A percentile compares a stretch with the other conserved stretches of the same genome.
phyloP scores from a whole-genome alignment of 2,888 invertebrate genomes.

The Cetonia aurata region DNA sequence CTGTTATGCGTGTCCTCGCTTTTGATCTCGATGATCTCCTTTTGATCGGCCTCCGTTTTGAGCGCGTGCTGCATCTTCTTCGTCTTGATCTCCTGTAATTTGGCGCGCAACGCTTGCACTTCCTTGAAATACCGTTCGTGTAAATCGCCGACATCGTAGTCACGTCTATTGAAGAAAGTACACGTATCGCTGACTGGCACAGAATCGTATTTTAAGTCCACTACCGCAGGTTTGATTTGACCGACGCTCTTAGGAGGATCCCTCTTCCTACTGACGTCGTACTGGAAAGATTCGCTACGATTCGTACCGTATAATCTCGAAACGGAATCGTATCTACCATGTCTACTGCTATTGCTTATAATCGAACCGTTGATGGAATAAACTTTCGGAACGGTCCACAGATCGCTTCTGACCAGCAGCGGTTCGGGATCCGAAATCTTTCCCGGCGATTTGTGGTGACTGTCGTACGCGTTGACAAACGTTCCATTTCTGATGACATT shows the following conservation, averaged over 20 bases:
- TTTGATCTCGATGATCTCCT: constrained; percentile 42
- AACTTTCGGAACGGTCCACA: constrained; percentile 3
- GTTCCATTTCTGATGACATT: constrained; percentile 10
- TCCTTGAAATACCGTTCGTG: constrained; percentile 60
- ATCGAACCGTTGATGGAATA: constrained; percentile 5
- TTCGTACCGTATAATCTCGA: background rate
- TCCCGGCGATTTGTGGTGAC: background rate
- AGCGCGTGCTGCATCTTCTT: constrained; percentile 13
- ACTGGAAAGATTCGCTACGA: too few species aligned
- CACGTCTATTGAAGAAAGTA: constrained; percentile 62
- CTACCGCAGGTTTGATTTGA: constrained; percentile 18
- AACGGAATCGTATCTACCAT: background rate
- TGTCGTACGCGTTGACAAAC: background rate
- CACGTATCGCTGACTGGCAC: constrained; percentile 55
- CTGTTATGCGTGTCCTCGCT: constrained; percentile 45
- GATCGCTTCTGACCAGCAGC: background rate
- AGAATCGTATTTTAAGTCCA: constrained; percentile 29
- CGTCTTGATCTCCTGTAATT: constrained; percentile 58
- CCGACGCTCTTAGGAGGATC: background rate
- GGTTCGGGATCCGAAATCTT: background rate
- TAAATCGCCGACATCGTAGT: constrained; percentile 55
- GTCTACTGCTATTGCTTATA: background rate
- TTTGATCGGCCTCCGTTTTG: background rate
- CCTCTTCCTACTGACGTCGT: background rate
- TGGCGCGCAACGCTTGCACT: constrained; percentile 60